phyloP scores from a whole-genome alignment of 1,140 invertebrate genomes.

The Teleopsis dalmanni region DNA sequence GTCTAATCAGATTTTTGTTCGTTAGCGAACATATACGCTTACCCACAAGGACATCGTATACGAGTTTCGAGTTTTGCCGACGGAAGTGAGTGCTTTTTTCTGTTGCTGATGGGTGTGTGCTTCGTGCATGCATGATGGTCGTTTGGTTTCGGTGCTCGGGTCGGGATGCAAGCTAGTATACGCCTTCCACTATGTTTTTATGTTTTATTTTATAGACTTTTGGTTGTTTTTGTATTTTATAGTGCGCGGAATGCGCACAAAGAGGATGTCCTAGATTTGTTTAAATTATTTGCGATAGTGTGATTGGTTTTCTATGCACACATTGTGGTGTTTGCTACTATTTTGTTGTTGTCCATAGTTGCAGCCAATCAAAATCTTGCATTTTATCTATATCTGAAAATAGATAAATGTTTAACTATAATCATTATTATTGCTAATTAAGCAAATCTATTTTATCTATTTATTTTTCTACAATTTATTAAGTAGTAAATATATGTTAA shows the following conservation, averaged over 20 bases:
- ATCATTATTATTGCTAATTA: too few relatives aligned
- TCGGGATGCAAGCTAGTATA: slow-evolving; percentile 2
- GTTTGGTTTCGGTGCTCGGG: slow-evolving; percentile 3
- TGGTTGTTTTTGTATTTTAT: slow-evolving; percentile 6
- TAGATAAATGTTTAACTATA: too few relatives aligned
- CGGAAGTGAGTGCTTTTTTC: slow-evolving; percentile 14
- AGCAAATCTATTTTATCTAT: too few relatives aligned
- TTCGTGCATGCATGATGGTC: slow-evolving; percentile 4
- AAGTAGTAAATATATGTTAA: too few relatives aligned
- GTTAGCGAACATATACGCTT: slow-evolving; percentile 1
- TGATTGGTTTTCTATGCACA: slow-evolving; percentile 37
- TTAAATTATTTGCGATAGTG: slow-evolving; percentile 45
- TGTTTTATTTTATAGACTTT: slow-evolving; percentile 8
- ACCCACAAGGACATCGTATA: slow-evolving; percentile 1
- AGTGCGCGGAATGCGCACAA: slow-evolving; percentile 13
- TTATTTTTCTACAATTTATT: too few relatives aligned
- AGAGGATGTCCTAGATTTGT: slow-evolving; percentile 37
- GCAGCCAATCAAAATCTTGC: slow-evolving; percentile 37
- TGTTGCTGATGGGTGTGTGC: not conserved
- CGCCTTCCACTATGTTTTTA: slow-evolving; percentile 10
- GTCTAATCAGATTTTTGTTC: slow-evolving; percentile 10
- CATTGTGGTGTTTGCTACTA: slow-evolving; percentile 10
- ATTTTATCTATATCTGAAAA: slow-evolving; percentile 11
- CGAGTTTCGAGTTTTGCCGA: slow-evolving; percentile 10
- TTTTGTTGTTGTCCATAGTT: slow-evolving; percentile 23